Percentiles rank a stretch among this genome's conserved stretches.
phyloP scores from a whole-genome alignment of 2,888 invertebrate species.

The Hypomecis punctinalis region DNA sequence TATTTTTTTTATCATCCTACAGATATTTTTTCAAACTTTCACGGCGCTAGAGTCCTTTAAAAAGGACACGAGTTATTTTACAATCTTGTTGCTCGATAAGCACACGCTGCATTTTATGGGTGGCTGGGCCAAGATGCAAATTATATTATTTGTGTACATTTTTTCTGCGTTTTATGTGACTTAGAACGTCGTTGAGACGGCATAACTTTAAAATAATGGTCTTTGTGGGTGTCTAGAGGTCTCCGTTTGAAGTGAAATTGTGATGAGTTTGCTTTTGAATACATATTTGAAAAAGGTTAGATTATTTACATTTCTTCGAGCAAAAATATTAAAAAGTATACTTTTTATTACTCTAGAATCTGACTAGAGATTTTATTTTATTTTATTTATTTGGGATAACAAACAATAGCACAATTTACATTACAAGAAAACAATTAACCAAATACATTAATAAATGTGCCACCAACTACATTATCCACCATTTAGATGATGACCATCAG shows the following conservation, averaged over 20 bases:
- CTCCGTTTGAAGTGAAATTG: slow-evolving; percentile 9
- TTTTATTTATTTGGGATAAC: too few species aligned
- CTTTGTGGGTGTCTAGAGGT: slow-evolving; percentile 10
- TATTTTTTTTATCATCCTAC: neutral
- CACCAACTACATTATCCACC: too few species aligned
- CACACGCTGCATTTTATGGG: slow-evolving; percentile 31
- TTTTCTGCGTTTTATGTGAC: slow-evolving; percentile 32
- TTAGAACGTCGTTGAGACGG: slow-evolving; percentile 24
- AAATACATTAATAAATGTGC: too few species aligned
- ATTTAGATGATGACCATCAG: too few species aligned
- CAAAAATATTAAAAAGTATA: neutral
- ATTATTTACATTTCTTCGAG: neutral
- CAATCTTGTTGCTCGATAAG: slow-evolving; percentile 27
- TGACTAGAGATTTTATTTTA: too few species aligned
- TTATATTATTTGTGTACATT: slow-evolving; percentile 29
- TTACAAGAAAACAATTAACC: too few species aligned
- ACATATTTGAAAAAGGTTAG: slow-evolving; percentile 7
- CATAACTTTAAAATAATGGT: slow-evolving; percentile 25
- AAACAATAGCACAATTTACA: too few species aligned
- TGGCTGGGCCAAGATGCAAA: slow-evolving; percentile 27
- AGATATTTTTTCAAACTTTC: neutral
- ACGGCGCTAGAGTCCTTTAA: slow-evolving; percentile 11
- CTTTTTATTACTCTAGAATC: too few species aligned
- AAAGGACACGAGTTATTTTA: slow-evolving; percentile 26
- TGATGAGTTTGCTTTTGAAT: slow-evolving; percentile 8